Conservation (phyloP, 2,888 invertebrate genomes). For the Terebella lapidaria region DNA sequence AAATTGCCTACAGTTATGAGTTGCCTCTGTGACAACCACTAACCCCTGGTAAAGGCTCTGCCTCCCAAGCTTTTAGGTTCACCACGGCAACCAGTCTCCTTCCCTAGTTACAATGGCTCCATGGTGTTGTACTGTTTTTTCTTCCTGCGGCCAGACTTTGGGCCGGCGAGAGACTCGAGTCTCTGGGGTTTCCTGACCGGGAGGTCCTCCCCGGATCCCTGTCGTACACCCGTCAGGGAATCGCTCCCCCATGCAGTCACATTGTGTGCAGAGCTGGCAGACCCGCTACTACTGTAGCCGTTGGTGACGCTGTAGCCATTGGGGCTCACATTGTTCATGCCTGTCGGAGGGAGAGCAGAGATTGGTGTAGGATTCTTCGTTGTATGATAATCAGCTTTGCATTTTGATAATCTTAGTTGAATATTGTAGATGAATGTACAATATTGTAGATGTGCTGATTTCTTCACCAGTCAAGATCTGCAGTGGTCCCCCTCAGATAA, state of each 20-base stretch:
- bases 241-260: slow-evolving; percentile 7
- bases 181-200: slow-evolving; percentile 52
- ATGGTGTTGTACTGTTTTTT: neutral
- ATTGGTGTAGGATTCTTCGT: too few species aligned
- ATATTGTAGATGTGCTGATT: too few species aligned
- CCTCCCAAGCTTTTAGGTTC: too few species aligned
- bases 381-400: too few species aligned
- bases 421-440: too few species aligned
- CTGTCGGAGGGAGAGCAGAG: neutral
- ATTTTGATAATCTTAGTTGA: too few species aligned
- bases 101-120: neutral
- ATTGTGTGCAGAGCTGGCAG: neutral
- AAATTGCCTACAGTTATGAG: too few species aligned
- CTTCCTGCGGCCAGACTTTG: slow-evolving; percentile 24
- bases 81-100: too few species aligned
- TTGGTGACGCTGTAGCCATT: neutral
- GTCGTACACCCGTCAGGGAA: slow-evolving; percentile 31
- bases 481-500: too few species aligned
- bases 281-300: neutral
- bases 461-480: too few species aligned
- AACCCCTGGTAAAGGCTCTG: too few species aligned
- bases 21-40: too few species aligned
- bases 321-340: neutral
- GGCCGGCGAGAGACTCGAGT: slow-evolving; percentile 55
- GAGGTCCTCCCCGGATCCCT: slow-evolving; percentile 36